phyloP scores from a whole-genome alignment of 2,113 vertebrate genomes.

The Rhabdornis inornatus region DNA sequence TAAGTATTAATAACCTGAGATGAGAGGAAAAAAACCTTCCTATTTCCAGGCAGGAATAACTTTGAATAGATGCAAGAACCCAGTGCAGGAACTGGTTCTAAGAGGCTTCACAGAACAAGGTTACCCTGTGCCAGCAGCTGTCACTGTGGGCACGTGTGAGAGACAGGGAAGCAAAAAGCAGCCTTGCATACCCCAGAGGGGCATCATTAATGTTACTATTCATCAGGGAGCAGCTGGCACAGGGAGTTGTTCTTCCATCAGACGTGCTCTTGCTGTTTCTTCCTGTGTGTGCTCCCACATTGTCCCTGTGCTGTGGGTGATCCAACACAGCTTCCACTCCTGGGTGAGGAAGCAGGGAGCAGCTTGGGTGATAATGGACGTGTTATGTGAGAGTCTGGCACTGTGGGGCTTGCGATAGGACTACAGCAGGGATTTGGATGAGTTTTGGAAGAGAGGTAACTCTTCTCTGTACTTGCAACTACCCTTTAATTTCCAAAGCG shows the following conservation, averaged over 20 bases:
- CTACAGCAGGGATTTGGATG: not conserved
- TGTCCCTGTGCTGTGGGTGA: not conserved
- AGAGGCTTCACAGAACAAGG: not conserved
- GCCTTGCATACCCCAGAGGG: not conserved
- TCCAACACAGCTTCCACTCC: not conserved
- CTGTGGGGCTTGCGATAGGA: not conserved
- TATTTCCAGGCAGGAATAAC: not conserved
- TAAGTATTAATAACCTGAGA: not conserved
- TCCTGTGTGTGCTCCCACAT: not conserved
- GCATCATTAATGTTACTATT: not conserved
- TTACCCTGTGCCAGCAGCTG: not conserved
- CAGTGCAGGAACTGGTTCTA: not conserved
- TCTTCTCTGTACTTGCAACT: not conserved
- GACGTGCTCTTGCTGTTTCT: not conserved
- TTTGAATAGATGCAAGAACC: not conserved
- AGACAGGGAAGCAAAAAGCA: not conserved
- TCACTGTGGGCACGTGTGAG: not conserved
- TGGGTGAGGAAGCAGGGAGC: not conserved
- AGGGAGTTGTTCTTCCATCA: not conserved
- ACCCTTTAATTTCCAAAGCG: not conserved
- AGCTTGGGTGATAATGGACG: not conserved
- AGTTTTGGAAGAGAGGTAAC: not conserved
- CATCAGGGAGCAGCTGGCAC: not conserved
- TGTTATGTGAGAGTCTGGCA: not conserved
- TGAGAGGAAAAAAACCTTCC: rapidly evolving